These are phyloP conservation scores for Octodonta nipae DNA, from an alignment of 2,888 invertebrate species.

Conservation along the genomic window DNA sequence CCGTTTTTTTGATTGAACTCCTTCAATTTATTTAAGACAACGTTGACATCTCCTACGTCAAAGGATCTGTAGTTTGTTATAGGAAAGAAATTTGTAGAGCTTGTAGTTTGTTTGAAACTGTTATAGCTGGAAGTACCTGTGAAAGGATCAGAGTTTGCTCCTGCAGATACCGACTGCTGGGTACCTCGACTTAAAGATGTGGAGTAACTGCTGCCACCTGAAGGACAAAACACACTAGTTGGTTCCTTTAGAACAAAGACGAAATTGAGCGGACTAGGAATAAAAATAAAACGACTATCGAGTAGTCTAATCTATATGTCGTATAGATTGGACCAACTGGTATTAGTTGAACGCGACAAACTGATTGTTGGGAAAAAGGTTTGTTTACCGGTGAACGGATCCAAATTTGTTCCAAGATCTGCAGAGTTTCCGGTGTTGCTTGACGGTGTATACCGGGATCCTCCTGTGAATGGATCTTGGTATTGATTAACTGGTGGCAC, in stretches of 20 bases:
- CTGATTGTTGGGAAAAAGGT: too few species aligned
- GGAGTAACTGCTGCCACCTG: constrained; percentile 32
- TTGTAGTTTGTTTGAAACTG: constrained; percentile 26
- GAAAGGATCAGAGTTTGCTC: constrained; percentile 49
- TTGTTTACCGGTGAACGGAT: constrained; percentile 48
- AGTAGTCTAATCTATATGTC: too few species aligned
- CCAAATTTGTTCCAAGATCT: constrained; percentile 32
- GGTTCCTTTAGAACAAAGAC: too few species aligned
- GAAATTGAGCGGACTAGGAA: too few species aligned
- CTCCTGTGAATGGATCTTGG: constrained; percentile 59
- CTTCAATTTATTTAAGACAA: constrained; percentile 58
- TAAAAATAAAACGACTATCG: too few species aligned
- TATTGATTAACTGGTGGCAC: constrained; percentile 32
- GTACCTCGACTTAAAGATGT: constrained; percentile 17
- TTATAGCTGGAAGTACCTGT: constrained; percentile 36
- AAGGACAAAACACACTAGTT: constrained; percentile 7
- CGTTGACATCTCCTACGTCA: constrained; percentile 61
- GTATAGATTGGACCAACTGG: too few species aligned
- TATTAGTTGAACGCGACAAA: too few species aligned
- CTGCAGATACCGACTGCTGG: constrained; percentile 17
- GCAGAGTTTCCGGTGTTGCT: constrained; percentile 24
- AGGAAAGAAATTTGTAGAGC: constrained; percentile 24
- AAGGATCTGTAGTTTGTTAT: constrained; percentile 49
- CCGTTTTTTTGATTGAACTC: constrained; percentile 55
- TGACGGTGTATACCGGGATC: constrained; percentile 46